These are phyloP conservation scores for Synaphobranchus kaupii DNA, from an alignment of 2,797 vertebrate species.

Conservation along the genomic window DNA sequence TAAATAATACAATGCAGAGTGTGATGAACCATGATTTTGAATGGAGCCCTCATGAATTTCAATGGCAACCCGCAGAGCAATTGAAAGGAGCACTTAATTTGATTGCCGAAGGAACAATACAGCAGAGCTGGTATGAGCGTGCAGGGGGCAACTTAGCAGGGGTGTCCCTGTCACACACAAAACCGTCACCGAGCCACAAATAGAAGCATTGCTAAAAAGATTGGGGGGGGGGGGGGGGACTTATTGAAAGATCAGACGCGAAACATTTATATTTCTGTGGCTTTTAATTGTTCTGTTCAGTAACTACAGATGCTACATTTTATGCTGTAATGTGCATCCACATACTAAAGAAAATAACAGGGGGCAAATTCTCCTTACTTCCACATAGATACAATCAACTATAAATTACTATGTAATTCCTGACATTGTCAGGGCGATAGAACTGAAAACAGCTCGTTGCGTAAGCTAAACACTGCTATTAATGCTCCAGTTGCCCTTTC, in stretches of 20 bases:
- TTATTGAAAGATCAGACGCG: conserved; percentile 40
- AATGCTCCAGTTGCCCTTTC: neutral
- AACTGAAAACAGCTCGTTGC: neutral
- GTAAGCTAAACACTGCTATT: neutral
- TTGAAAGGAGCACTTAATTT: conserved; percentile 38
- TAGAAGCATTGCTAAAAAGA: conserved; percentile 37
- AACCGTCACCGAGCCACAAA: conserved; percentile 41
- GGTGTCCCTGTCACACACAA: conserved; percentile 41
- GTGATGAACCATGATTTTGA: conserved; percentile 36
- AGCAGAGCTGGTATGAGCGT: neutral
- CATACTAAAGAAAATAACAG: neutral
- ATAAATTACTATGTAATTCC: neutral
- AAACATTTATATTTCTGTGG: conserved; percentile 45
- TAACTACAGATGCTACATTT: neutral
- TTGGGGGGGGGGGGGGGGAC: neutral
- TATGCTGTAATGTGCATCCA: neutral
- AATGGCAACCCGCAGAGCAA: conserved; percentile 39
- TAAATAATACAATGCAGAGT: conserved; percentile 30
- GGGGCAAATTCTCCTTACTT: neutral
- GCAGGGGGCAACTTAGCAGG: conserved; percentile 32
- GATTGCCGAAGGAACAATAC: conserved; percentile 42
- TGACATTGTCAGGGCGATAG: neutral
- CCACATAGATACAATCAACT: neutral
- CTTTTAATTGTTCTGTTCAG: conserved; percentile 41
- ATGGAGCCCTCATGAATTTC: conserved; percentile 45